A percentile compares a stretch with the other conserved stretches of the same genome.
These are phyloP conservation scores for Stictonetta naevosa DNA, from an alignment of 2,113 vertebrate species.

Conservation along the genomic window DNA sequence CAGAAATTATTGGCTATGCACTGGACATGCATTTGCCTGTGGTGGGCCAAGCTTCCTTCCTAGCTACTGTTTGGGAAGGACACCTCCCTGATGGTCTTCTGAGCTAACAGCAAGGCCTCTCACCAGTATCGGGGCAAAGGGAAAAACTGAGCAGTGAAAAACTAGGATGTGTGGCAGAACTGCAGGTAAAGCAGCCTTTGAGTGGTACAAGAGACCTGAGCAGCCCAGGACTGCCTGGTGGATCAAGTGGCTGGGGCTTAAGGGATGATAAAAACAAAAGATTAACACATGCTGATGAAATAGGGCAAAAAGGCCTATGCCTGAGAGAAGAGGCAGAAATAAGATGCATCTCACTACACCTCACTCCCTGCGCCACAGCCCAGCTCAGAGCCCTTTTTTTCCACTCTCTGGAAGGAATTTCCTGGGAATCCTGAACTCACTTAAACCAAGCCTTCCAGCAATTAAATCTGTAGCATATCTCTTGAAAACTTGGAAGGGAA, in stretches of 20 bases:
- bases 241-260: too few relatives aligned
- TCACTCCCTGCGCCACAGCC: not conserved
- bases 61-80: not conserved
- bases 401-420: not conserved
- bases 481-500: not conserved
- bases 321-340: not conserved
- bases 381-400: not conserved
- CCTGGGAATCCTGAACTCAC: not conserved
- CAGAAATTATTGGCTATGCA: not conserved
- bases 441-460: not conserved
- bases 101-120: not conserved
- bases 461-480: not conserved
- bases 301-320: not conserved
- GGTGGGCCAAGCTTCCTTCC: not conserved
- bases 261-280: not conserved
- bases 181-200: not conserved
- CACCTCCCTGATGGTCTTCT: rapidly evolving
- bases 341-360: not conserved
- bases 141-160: not conserved
- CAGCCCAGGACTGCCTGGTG: not conserved
- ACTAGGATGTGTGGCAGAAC: not conserved
- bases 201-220: not conserved
- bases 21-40: not conserved
- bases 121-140: not conserved
- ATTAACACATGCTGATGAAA: not conserved